phyloP scores from a whole-genome alignment of 1,140 invertebrate genomes.

The Drosophila setifemur region DNA sequence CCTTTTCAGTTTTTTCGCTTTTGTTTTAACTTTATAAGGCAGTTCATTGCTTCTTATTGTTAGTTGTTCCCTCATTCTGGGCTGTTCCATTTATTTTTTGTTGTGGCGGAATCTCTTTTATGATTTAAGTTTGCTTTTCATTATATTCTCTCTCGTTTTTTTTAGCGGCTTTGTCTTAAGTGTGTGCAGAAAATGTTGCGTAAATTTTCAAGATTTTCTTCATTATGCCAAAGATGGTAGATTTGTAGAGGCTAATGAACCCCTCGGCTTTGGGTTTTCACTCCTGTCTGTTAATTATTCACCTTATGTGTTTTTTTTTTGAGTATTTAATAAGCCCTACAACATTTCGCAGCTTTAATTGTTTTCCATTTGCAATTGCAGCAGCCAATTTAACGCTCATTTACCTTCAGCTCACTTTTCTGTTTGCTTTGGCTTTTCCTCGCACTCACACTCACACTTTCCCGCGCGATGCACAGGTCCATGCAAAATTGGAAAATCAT shows the following conservation, averaged over 20 bases:
- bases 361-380: constrained; percentile 33
- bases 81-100: not conserved
- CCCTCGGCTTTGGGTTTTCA: not conserved
- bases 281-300: not conserved
- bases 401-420: constrained; percentile 28
- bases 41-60: constrained; percentile 14
- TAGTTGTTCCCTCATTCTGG: constrained; percentile 1
- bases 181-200: constrained; percentile 42
- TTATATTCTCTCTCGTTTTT: constrained; percentile 34
- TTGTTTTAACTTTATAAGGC: constrained; percentile 36
- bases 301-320: constrained; percentile 2
- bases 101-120: constrained; percentile 4
- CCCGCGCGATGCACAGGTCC: constrained; percentile 13
- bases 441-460: constrained; percentile 18
- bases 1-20: constrained; percentile 4
- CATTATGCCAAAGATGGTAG: not conserved
- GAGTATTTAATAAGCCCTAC: constrained; percentile 16
- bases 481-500: constrained; percentile 39
- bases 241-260: constrained; percentile 5
- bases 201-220: constrained; percentile 34
- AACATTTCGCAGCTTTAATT: constrained; percentile 29
- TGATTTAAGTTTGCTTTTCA: constrained; percentile 42
- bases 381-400: constrained; percentile 59
- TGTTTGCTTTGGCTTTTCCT: constrained; percentile 2
- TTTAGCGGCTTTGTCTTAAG: constrained; percentile 16